Evolutionary conservation across 2,113 vertebrate species (phyloP).

Genomic region (Syrrhaptes paradoxus): DNA sequence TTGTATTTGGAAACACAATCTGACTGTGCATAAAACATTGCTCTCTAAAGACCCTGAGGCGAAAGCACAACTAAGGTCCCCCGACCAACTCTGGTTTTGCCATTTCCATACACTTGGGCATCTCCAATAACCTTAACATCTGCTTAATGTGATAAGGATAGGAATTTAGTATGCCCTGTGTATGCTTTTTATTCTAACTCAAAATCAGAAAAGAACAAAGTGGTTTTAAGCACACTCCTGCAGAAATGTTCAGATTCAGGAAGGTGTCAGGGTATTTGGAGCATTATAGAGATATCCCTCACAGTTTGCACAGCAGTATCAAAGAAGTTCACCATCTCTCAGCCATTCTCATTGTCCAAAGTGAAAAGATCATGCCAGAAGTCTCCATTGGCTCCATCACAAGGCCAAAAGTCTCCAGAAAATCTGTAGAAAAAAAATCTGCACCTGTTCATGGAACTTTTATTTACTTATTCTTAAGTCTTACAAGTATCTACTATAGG

Average conservation of each 20-base stretch:
- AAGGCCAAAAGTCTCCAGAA: not conserved
- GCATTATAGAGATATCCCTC: not conserved
- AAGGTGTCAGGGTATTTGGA: not conserved
- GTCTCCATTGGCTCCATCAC: not conserved
- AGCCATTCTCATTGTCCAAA: not conserved
- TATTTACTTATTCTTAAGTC: not conserved
- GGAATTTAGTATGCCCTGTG: not conserved
- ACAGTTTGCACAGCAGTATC: not conserved
- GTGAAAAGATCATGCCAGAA: not conserved
- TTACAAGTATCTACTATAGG: not conserved
- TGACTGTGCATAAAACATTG: not conserved
- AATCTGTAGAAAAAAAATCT: not conserved
- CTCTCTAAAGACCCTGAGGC: not conserved
- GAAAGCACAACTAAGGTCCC: not conserved
- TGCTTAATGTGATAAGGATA: not conserved
- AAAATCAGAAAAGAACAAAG: not conserved
- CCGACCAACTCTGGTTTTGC: not conserved
- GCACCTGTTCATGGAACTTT: not conserved
- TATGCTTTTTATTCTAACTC: not conserved
- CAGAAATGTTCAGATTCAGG: not conserved
- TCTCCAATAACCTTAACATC: not conserved
- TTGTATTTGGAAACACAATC: not conserved
- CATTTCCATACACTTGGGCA: not conserved
- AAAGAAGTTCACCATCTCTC: not conserved
- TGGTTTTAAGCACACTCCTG: not conserved